These are phyloP conservation scores for Mycetomoellerius zeteki DNA, from an alignment of 1,140 invertebrate species.

Conservation along the genomic window DNA sequence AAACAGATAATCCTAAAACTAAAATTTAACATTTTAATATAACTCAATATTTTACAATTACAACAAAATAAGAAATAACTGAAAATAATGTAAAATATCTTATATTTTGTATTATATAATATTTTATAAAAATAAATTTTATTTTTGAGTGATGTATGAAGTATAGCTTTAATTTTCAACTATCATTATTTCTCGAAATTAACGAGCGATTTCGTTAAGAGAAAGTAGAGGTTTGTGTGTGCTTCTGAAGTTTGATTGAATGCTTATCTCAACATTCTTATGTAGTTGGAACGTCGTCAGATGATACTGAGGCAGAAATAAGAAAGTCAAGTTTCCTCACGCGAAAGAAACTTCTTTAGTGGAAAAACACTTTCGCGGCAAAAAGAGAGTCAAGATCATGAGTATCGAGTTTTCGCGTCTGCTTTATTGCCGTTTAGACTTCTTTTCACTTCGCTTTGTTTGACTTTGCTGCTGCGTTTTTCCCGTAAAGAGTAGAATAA, in stretches of 20 bases:
- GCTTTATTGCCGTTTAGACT: conserved; percentile 73
- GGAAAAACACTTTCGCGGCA: conserved; percentile 54
- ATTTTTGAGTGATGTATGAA: background rate
- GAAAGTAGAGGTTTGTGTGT: background rate
- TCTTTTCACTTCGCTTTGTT: conserved; percentile 66
- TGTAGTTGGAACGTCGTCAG: conserved; percentile 21
- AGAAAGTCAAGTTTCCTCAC: conserved; percentile 63
- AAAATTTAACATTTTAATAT: background rate
- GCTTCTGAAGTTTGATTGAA: conserved; percentile 51
- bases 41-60: background rate
- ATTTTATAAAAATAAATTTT: background rate
- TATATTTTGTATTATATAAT: background rate
- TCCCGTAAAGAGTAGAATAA: conserved; percentile 52
- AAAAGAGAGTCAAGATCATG: conserved; percentile 64
- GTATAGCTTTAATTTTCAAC: background rate
- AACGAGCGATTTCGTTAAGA: background rate
- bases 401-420: conserved; percentile 69
- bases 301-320: conserved; percentile 29
- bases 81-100: background rate
- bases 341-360: conserved; percentile 57
- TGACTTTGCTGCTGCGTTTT: conserved; percentile 39
- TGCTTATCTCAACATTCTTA: conserved; percentile 60
- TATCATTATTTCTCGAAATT: conserved; percentile 3
- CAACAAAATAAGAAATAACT: background rate
- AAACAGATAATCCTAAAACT: background rate